These are phyloP conservation scores for rat (Rattus norvegicus) DNA, from an alignment of 2,113 vertebrate genomes.

Conservation along the genomic window GRCr8 NC_086021.1:146851001-146851500, in stretches of 20 bases:
- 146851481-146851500: background rate
- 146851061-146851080: background rate
- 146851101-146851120: background rate
- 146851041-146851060: conserved; percentile 40
- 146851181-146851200: background rate
- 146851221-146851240: conserved; percentile 3
- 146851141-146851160: conserved; percentile 12
- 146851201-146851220: conserved; percentile 17
- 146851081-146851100: conserved; percentile 3
- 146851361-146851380: background rate
- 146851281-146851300: conserved; percentile 58
- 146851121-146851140: conserved; percentile 3
- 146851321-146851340: background rate
- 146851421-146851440: background rate
- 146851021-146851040: background rate
- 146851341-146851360: conserved; percentile 13
- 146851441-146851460: conserved; percentile 37
- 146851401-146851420: conserved; percentile 25
- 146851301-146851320: background rate
- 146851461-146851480: background rate
- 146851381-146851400: background rate
- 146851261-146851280: background rate
- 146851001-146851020: conserved; percentile 12
- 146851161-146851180: background rate
- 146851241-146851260: background rate